Evolutionary conservation across 2,888 invertebrate genomes (phyloP).

Genomic region (Drosophila anomalata): DNA sequence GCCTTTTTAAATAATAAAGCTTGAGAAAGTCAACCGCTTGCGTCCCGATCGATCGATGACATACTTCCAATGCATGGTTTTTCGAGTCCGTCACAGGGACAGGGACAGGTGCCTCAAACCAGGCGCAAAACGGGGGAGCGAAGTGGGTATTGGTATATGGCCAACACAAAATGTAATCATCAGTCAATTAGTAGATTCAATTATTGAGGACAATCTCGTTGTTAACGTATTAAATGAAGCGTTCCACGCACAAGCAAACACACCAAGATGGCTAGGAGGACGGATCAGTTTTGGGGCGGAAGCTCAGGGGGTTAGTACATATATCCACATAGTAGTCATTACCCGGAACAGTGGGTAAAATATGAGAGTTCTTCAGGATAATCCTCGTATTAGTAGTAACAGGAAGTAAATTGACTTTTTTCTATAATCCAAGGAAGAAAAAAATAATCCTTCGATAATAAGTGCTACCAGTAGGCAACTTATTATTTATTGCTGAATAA

Average conservation of each 20-base stretch:
- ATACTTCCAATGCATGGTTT: slow-evolving; percentile 48
- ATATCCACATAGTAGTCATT: slow-evolving; percentile 1
- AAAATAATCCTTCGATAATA: too few relatives aligned
- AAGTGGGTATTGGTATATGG: slow-evolving; percentile 50
- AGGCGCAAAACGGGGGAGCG: slow-evolving; percentile 14
- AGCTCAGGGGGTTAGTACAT: not conserved
- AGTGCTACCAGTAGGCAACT: too few relatives aligned
- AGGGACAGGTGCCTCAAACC: not conserved
- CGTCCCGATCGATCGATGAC: slow-evolving; percentile 66
- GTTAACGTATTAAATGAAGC: slow-evolving; percentile 80
- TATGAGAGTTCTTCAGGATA: not conserved
- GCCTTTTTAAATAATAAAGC: slow-evolving; percentile 66
- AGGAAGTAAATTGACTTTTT: too few relatives aligned
- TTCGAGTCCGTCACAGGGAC: not conserved
- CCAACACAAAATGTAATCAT: slow-evolving; percentile 78
- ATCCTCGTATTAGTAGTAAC: not conserved
- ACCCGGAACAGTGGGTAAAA: slow-evolving; percentile 19
- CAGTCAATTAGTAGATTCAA: slow-evolving; percentile 82
- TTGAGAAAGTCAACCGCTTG: slow-evolving; percentile 72
- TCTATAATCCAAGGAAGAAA: too few relatives aligned
- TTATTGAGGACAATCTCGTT: slow-evolving; percentile 79
- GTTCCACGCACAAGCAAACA: slow-evolving; percentile 76
- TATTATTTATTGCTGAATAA: too few relatives aligned
- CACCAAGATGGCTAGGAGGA: slow-evolving; percentile 23
- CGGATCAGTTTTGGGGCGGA: slow-evolving; percentile 8